Percentiles rank a stretch among this genome's conserved stretches.
These are phyloP conservation scores for Iphiclides podalirius DNA, from an alignment of 2,888 invertebrate genomes.

Conservation along the genomic window DNA sequence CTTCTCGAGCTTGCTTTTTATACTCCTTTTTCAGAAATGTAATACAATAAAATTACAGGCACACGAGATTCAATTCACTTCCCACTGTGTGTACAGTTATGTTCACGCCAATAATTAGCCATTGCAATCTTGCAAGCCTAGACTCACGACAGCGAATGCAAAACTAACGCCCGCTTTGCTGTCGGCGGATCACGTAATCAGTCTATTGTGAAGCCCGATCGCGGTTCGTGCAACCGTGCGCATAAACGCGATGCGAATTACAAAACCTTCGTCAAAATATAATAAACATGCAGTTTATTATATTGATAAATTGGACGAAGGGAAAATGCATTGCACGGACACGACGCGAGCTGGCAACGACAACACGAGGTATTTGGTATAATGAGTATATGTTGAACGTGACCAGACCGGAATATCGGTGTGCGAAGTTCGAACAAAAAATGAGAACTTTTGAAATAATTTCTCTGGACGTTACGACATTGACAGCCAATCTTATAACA, in stretches of 20 bases:
- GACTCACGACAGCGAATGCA: constrained; percentile 1
- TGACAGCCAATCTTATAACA: no score
- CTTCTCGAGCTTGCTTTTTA: no score
- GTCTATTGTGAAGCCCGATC: neutral
- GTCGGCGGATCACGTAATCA: neutral
- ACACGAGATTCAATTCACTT: neutral
- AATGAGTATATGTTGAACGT: neutral
- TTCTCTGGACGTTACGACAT: no score
- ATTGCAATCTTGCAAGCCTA: neutral
- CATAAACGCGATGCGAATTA: constrained; percentile 1
- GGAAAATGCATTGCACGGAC: no score
- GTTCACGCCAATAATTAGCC: neutral
- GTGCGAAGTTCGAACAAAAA: no score
- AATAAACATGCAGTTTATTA: constrained; percentile 4
- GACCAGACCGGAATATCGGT: no score
- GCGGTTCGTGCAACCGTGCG: neutral
- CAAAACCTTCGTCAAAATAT: constrained; percentile 4
- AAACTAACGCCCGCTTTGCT: constrained; percentile 1
- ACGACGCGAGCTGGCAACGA: neutral
- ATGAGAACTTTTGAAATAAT: no score
- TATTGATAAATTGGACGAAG: neutral
- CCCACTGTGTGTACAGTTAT: neutral
- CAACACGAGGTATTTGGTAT: neutral
- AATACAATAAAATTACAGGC: no score
- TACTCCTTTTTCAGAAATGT: no score